A percentile compares a stretch with the other conserved stretches of the same genome.
These are phyloP conservation scores for Cololabis saira DNA, from an alignment of 2,113 vertebrate species.

Conservation along the genomic window DNA sequence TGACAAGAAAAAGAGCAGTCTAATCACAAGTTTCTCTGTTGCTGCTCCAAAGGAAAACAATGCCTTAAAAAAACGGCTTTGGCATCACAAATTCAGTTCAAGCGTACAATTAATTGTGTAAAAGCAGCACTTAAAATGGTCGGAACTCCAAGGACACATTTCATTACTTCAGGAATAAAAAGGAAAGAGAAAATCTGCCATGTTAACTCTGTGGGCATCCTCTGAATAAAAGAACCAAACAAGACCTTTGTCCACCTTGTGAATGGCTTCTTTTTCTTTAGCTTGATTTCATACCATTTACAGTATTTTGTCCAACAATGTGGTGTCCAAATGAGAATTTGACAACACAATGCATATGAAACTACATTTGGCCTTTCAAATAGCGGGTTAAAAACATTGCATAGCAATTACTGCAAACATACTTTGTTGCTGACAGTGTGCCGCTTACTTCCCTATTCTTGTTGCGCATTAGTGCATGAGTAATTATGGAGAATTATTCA, in stretches of 20 bases:
- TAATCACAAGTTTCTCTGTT: slow-evolving; percentile 44
- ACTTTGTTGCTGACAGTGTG: slow-evolving; percentile 39
- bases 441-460: slow-evolving; percentile 64
- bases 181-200: not conserved
- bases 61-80: too few relatives aligned
- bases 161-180: slow-evolving; percentile 3
- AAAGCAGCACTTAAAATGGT: slow-evolving; percentile 12
- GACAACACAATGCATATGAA: slow-evolving; percentile 55
- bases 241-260: not conserved
- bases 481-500: slow-evolving; percentile 83
- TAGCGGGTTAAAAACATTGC: slow-evolving; percentile 62
- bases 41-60: not conserved
- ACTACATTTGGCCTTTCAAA: slow-evolving; percentile 64
- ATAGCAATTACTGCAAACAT: slow-evolving; percentile 56
- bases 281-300: slow-evolving; percentile 48
- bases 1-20: slow-evolving; percentile 22
- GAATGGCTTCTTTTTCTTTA: slow-evolving; percentile 14
- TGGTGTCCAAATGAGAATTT: slow-evolving; percentile 52
- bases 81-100: not conserved
- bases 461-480: slow-evolving; percentile 69
- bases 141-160: slow-evolving; percentile 16
- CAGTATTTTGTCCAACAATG: slow-evolving; percentile 40
- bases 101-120: slow-evolving; percentile 21
- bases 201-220: not conserved
- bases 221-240: slow-evolving; percentile 16